These are phyloP conservation scores for Aphelenchoides besseyi DNA, from an alignment of 1,140 invertebrate species.

Conservation along the genomic window DNA sequence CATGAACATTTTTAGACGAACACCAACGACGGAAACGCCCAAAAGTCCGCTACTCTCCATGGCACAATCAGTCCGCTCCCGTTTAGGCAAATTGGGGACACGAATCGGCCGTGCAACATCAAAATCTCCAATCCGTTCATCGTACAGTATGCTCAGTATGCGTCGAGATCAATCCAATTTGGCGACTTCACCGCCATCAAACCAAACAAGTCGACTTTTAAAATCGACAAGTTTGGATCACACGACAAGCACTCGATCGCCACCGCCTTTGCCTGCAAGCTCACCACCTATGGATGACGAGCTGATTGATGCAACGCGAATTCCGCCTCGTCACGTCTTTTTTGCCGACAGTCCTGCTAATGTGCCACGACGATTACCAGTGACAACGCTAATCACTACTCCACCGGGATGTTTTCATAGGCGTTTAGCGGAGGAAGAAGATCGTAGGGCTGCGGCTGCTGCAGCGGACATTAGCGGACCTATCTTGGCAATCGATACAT, in stretches of 20 bases:
- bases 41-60: conserved; percentile 48
- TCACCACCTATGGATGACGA: conserved; percentile 20
- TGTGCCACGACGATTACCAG: conserved; percentile 1
- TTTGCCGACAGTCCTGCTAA: neutral
- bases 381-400: conserved; percentile 7
- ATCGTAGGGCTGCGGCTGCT: neutral
- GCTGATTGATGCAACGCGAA: neutral
- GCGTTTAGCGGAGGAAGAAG: conserved; percentile 1
- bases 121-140: conserved; percentile 27
- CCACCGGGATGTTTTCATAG: conserved; percentile 2
- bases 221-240: conserved; percentile 18
- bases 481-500: conserved; percentile 9
- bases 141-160: conserved; percentile 23
- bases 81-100: conserved; percentile 35
- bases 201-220: neutral
- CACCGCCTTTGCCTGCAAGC: conserved; percentile 9
- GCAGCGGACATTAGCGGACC: conserved; percentile 1
- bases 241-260: conserved; percentile 2
- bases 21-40: conserved; percentile 23
- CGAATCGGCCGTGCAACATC: conserved; percentile 24
- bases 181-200: neutral
- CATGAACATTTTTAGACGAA: no score
- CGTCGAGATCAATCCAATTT: conserved; percentile 14
- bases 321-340: neutral
- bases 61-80: conserved; percentile 39